phyloP scores from a whole-genome alignment of 2,888 invertebrate species.

The Cheilosia vernalis region DNA sequence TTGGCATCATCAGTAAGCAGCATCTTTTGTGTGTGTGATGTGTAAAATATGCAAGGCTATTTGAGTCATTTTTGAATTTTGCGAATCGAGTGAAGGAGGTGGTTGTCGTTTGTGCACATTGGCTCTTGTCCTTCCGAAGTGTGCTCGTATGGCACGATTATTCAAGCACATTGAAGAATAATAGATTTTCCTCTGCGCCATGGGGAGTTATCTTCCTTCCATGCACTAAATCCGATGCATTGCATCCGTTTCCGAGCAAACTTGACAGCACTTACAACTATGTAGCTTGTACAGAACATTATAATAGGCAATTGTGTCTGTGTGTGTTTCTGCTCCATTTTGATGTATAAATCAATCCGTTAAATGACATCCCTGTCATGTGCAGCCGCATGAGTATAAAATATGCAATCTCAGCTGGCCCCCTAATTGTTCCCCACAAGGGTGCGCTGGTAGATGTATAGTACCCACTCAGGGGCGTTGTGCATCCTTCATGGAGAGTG shows the following conservation, averaged over 20 bases:
- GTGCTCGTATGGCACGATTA: slow-evolving; percentile 31
- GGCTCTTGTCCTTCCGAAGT: not conserved
- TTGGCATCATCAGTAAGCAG: slow-evolving; percentile 16
- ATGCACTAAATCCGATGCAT: slow-evolving; percentile 23
- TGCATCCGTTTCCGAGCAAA: slow-evolving; percentile 27
- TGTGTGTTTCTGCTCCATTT: not conserved
- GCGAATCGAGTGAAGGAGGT: not conserved
- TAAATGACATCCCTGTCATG: not conserved
- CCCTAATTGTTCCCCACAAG: not conserved
- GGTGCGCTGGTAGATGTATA: not conserved
- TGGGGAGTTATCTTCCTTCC: not conserved
- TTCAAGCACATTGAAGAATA: slow-evolving; percentile 55
- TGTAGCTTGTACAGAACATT: not conserved
- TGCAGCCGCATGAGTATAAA: not conserved
- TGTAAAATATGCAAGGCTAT: slow-evolving; percentile 39
- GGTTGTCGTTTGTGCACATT: slow-evolving; percentile 15
- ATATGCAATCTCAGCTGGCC: slow-evolving; percentile 1
- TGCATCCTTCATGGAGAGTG: not conserved
- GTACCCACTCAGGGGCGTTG: not conserved
- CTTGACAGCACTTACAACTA: slow-evolving; percentile 33
- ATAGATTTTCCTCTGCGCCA: slow-evolving; percentile 35
- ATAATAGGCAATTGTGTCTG: slow-evolving; percentile 29
- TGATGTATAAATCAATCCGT: slow-evolving; percentile 16
- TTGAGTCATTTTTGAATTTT: slow-evolving; percentile 39
- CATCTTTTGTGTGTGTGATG: slow-evolving; percentile 29